A percentile compares a stretch with the other conserved stretches of the same genome.
phyloP scores from a whole-genome alignment of 2,888 invertebrate species.

The Ganaspis brasiliensis region DNA sequence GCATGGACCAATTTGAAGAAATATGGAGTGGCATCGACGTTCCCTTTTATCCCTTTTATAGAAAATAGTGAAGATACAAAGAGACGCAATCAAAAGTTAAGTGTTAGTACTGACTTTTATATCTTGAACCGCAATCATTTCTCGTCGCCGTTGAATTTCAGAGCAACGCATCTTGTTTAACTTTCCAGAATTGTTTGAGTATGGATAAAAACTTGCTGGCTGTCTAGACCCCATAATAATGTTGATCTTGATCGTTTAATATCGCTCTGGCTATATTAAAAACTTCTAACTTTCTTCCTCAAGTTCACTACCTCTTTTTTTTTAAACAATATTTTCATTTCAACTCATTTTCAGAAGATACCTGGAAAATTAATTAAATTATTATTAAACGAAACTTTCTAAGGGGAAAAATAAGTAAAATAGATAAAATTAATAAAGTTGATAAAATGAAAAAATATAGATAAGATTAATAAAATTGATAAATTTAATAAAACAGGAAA shows the following conservation, averaged over 20 bases:
- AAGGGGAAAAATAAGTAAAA: too few relatives aligned
- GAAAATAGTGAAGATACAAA: slow-evolving; percentile 6
- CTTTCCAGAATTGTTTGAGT: slow-evolving; percentile 34
- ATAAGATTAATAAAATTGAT: too few relatives aligned
- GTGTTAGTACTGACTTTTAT: slow-evolving; percentile 27
- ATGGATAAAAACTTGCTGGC: slow-evolving; percentile 4
- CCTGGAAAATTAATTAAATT: too few relatives aligned
- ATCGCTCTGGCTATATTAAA: slow-evolving; percentile 30
- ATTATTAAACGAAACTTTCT: too few relatives aligned
- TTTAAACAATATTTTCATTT: too few relatives aligned
- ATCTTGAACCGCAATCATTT: slow-evolving; percentile 19
- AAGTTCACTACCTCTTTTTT: too few relatives aligned
- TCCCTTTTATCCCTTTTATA: background rate
- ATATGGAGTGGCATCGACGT: background rate
- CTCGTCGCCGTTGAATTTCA: slow-evolving; percentile 10
- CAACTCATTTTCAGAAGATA: too few relatives aligned
- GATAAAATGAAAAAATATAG: too few relatives aligned
- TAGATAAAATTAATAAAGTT: too few relatives aligned
- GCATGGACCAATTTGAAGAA: slow-evolving; percentile 36
- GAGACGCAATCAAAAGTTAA: slow-evolving; percentile 26
- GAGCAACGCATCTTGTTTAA: slow-evolving; percentile 23
- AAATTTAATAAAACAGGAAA: too few relatives aligned
- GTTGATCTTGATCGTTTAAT: slow-evolving; percentile 36
- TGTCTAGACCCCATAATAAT: slow-evolving; percentile 12
- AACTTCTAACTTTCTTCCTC: background rate